phyloP scores from a whole-genome alignment of 2,797 vertebrate species.

The Hydrolagus colliei region DNA sequence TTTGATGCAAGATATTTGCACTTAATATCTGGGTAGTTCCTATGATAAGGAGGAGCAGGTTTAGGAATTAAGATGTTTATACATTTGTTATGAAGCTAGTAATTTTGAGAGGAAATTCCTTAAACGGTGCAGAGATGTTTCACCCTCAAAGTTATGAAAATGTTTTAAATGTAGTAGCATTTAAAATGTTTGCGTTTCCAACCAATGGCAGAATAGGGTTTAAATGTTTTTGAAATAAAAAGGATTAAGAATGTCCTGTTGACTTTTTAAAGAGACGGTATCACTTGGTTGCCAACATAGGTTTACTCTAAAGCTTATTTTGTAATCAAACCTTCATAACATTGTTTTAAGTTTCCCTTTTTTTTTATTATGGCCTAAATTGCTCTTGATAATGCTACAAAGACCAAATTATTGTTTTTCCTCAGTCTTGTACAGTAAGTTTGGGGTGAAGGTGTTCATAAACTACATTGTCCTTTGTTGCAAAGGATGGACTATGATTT shows the following conservation, averaged over 20 bases:
- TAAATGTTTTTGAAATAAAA: constrained; percentile 28
- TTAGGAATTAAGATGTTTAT: constrained; percentile 28
- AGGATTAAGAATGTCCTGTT: constrained; percentile 21
- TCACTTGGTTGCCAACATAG: constrained; percentile 28
- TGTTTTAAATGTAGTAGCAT: constrained; percentile 30
- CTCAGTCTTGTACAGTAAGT: constrained; percentile 18
- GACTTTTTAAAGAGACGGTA: constrained; percentile 30
- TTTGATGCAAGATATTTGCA: constrained; percentile 58
- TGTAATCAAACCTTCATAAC: constrained; percentile 21
- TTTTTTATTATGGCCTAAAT: constrained; percentile 1
- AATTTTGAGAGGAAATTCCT: constrained; percentile 17
- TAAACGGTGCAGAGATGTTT: constrained; percentile 18
- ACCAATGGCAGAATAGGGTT: constrained; percentile 20
- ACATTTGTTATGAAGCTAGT: constrained; percentile 24
- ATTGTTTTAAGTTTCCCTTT: background rate
- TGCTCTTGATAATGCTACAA: constrained; percentile 8
- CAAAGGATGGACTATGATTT: constrained; percentile 25
- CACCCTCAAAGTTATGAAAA: constrained; percentile 14
- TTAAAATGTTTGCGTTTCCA: constrained; percentile 31
- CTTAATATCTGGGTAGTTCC: constrained; percentile 46
- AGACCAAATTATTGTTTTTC: constrained; percentile 6
- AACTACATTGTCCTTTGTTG: constrained; percentile 21
- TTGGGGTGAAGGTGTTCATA: constrained; percentile 29
- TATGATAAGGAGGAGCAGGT: constrained; percentile 29
- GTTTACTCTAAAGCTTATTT: constrained; percentile 25